These are phyloP conservation scores for Tapera naevia DNA, from an alignment of 2,797 vertebrate species.

Conservation along the genomic window DNA sequence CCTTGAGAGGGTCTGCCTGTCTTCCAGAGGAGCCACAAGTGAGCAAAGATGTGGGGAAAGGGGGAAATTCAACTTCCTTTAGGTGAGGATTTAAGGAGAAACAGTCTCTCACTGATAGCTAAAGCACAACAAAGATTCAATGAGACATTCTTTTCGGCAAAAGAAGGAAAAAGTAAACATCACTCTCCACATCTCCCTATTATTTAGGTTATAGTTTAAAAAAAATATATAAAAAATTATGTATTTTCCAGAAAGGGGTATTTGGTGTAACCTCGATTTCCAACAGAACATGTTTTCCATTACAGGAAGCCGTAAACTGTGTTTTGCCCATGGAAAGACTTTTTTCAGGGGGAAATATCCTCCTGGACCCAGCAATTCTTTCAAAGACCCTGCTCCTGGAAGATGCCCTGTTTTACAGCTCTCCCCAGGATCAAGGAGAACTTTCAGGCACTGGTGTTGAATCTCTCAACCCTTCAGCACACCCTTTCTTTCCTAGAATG, in stretches of 20 bases:
- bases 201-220: background rate
- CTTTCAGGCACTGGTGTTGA: accelerated
- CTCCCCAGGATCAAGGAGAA: background rate
- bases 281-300: background rate
- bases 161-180: background rate
- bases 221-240: background rate
- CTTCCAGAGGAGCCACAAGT: background rate
- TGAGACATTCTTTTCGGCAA: background rate
- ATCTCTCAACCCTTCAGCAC: background rate
- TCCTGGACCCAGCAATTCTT: accelerated
- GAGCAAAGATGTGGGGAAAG: background rate
- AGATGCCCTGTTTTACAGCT: background rate
- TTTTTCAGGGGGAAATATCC: background rate
- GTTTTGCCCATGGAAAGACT: background rate
- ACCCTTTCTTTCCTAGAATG: background rate
- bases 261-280: background rate
- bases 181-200: accelerated
- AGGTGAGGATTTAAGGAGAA: background rate
- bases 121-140: background rate
- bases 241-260: background rate
- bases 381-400: background rate
- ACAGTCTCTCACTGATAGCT: background rate
- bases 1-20: background rate
- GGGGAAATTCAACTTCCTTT: background rate
- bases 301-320: background rate